Percentiles rank a stretch among this genome's conserved stretches.
These are phyloP conservation scores for Stictonetta naevosa DNA, from an alignment of 2,113 vertebrate species.

Conservation along the genomic window DNA sequence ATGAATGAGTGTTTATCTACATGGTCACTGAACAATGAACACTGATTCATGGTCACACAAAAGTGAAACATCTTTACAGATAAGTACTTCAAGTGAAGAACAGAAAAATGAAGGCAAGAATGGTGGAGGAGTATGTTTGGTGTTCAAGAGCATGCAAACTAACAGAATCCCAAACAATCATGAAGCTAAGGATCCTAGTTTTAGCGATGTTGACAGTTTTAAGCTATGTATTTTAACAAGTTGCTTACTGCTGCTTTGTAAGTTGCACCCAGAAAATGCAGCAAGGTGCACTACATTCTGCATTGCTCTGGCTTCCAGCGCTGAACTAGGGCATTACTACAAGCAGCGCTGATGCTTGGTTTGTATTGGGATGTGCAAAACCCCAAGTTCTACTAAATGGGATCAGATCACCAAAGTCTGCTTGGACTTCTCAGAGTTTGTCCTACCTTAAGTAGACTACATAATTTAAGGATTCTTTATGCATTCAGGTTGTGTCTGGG, in stretches of 20 bases:
- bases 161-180: background rate
- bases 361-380: background rate
- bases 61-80: background rate
- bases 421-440: background rate
- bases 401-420: background rate
- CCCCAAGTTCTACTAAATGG: background rate
- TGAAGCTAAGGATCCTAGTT: background rate
- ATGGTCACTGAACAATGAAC: constrained; percentile 44
- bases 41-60: constrained; percentile 40
- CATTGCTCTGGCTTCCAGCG: background rate
- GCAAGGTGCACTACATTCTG: rapidly evolving
- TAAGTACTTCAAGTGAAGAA: background rate
- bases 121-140: background rate
- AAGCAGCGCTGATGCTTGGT: background rate
- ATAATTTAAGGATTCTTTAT: background rate
- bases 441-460: background rate
- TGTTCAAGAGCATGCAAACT: background rate
- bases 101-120: background rate
- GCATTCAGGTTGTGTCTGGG: background rate
- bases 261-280: background rate
- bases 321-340: background rate
- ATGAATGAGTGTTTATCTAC: constrained; percentile 27
- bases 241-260: background rate
- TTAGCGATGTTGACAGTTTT: background rate
- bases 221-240: background rate